Percentiles rank a stretch among this genome's conserved stretches.
Evolutionary conservation across 2,113 vertebrate genomes (phyloP).

Genomic region (Trichechus manatus): DNA sequence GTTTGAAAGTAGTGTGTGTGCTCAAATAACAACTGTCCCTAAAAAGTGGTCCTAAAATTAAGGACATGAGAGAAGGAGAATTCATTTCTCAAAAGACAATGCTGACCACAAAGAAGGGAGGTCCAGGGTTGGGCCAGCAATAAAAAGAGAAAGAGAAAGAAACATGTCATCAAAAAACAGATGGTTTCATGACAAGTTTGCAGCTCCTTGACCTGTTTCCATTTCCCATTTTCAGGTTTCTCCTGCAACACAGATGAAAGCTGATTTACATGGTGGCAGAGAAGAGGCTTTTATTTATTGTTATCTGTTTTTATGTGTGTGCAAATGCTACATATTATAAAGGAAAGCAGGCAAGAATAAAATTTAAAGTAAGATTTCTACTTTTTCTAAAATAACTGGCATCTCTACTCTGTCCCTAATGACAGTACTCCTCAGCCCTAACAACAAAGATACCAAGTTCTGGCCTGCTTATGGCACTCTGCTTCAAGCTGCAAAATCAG

Average conservation of each 20-base stretch:
- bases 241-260: not conserved
- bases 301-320: not conserved
- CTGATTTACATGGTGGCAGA: not conserved
- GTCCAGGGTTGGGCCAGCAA: not conserved
- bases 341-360: not conserved
- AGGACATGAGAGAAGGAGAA: not conserved
- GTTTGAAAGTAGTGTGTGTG: not conserved
- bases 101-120: not conserved
- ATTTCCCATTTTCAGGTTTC: not conserved
- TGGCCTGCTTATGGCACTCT: not conserved
- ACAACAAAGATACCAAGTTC: not conserved
- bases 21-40: not conserved
- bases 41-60: not conserved
- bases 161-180: not conserved
- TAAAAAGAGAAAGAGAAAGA: not conserved
- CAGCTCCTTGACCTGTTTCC: not conserved
- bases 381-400: not conserved
- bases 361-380: not conserved
- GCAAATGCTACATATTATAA: not conserved
- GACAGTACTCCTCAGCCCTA: not conserved
- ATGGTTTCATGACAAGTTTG: not conserved
- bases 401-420: not conserved
- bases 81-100: constrained; percentile 2
- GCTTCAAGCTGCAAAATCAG: not conserved
- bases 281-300: not conserved